A percentile compares a stretch with the other conserved stretches of the same genome.
These are phyloP conservation scores for Peromyscus melanophrys DNA, from an alignment of 2,797 vertebrate species.

Conservation along the genomic window DNA sequence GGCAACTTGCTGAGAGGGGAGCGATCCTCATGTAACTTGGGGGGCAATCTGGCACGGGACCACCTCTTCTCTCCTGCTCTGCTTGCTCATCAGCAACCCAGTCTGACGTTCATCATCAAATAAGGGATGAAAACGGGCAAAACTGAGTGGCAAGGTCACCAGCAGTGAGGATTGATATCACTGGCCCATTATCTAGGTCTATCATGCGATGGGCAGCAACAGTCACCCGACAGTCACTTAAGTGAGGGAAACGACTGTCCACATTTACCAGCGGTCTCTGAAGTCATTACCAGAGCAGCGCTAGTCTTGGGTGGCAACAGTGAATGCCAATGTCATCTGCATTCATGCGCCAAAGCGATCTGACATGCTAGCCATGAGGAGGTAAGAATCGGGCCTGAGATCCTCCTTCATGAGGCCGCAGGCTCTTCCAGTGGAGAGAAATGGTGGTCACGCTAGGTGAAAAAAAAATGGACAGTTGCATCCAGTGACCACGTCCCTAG, in stretches of 20 bases:
- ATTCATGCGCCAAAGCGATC: neutral
- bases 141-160: neutral
- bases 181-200: neutral
- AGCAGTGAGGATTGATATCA: neutral
- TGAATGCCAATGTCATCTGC: neutral
- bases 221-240: neutral
- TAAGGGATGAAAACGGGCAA: neutral
- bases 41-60: neutral
- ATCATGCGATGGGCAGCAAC: neutral
- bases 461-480: neutral
- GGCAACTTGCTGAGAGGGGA: neutral
- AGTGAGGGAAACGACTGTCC: neutral
- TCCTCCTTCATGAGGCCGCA: neutral
- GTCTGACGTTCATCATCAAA: neutral
- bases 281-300: neutral
- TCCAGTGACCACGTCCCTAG: neutral
- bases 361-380: neutral
- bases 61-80: neutral
- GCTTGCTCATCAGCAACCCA: neutral
- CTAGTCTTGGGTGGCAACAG: fast-evolving
- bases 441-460: neutral
- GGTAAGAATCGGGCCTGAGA: neutral
- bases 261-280: neutral
- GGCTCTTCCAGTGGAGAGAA: neutral
- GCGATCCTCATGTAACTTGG: neutral